Evolutionary conservation across 2,797 vertebrate genomes (phyloP).

Genomic region (Emydoidea blandingii): DNA sequence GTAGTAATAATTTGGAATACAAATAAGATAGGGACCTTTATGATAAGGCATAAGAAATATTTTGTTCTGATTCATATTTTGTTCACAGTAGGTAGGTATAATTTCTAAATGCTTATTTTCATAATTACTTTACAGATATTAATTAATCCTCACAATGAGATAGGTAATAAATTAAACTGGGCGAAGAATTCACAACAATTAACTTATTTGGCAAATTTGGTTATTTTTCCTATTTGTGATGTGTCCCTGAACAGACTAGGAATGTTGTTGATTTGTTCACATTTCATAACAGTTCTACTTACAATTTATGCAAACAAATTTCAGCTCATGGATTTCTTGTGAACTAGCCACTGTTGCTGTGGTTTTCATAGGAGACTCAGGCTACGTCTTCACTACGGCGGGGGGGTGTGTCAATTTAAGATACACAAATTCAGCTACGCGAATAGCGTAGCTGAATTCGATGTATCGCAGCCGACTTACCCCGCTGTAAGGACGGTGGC

Average conservation of each 20-base stretch:
- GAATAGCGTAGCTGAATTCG: too few relatives aligned
- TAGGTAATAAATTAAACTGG: constrained; percentile 18
- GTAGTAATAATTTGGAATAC: background rate
- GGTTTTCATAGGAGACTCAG: background rate
- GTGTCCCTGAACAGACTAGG: background rate
- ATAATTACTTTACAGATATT: constrained; percentile 38
- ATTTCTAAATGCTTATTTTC: constrained; percentile 45
- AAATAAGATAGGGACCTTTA: background rate
- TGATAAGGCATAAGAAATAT: background rate
- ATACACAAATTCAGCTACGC: too few relatives aligned
- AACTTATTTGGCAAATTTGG: constrained; percentile 6
- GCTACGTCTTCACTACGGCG: too few relatives aligned
- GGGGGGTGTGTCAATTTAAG: too few relatives aligned
- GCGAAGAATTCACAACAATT: constrained; percentile 39
- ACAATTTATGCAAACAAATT: background rate
- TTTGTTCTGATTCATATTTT: constrained; percentile 5
- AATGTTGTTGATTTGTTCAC: background rate
- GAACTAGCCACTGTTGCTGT: background rate
- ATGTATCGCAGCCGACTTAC: too few relatives aligned
- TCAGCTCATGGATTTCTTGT: background rate
- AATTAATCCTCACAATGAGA: constrained; percentile 35
- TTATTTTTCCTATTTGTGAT: constrained; percentile 7
- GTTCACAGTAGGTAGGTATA: background rate
- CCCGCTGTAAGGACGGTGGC: too few relatives aligned
- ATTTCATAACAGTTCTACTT: background rate